Conservation (phyloP, 2,888 invertebrate species). For the Hirtodrosophila trivittata region DNA sequence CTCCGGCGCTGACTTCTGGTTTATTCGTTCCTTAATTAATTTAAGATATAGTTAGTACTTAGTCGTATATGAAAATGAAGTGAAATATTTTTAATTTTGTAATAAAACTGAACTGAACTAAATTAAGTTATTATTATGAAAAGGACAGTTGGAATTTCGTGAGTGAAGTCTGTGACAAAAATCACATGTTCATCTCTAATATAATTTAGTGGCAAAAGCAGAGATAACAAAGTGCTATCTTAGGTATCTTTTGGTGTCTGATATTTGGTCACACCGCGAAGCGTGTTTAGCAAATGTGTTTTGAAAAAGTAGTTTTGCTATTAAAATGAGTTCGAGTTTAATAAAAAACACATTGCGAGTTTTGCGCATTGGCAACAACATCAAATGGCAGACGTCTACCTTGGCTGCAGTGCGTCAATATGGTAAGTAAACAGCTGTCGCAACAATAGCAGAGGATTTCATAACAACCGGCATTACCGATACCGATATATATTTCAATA, state of each 20-base stretch:
- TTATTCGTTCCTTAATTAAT: slow-evolving; percentile 3
- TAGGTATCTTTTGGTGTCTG: slow-evolving; percentile 11
- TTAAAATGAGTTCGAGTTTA: slow-evolving; percentile 51
- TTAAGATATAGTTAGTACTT: background rate
- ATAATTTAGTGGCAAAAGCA: background rate
- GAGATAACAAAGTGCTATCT: no score
- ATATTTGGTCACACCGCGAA: slow-evolving; percentile 14
- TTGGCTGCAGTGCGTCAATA: slow-evolving; percentile 48
- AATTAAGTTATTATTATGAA: no score
- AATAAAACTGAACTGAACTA: slow-evolving; percentile 17
- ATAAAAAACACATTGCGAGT: slow-evolving; percentile 39
- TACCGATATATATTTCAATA: slow-evolving; percentile 31
- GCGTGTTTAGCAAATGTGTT: background rate
- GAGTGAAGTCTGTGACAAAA: no score
- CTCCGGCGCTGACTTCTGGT: slow-evolving; percentile 3
- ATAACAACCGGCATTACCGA: slow-evolving; percentile 42
- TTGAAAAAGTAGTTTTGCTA: slow-evolving; percentile 8
- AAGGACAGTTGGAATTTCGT: no score
- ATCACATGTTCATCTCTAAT: background rate
- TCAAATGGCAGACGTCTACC: slow-evolving; percentile 20
- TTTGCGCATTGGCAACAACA: slow-evolving; percentile 27
- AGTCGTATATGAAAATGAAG: slow-evolving; percentile 1
- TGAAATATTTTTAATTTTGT: background rate
- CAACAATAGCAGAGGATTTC: slow-evolving; percentile 37
- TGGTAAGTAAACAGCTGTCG: slow-evolving; percentile 33